Evolutionary conservation across 2,888 invertebrate genomes (phyloP), one percentile per base, ranked within the genome.

Genomic region (Oscheius sp.): DNA sequence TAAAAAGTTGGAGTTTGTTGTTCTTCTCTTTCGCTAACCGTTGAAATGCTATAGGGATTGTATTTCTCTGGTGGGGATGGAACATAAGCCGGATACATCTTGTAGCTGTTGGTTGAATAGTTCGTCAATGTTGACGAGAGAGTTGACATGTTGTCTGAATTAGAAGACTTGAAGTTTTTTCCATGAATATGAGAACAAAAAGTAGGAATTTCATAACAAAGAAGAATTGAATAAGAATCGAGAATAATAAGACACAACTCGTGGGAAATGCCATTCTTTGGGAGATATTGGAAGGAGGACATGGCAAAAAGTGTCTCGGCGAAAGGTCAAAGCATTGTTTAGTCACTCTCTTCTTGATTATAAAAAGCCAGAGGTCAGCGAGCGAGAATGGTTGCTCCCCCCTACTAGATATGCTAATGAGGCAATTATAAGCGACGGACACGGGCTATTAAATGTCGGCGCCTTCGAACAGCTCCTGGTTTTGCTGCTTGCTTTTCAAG

Each of bases 371-470:
- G 27, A 27, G 52, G 52, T 52, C 52, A 52, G 52, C 52, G 27
- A 27, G n/a, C 25, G 52, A 52, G 52, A 52, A 52, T 25, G 52
- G 52, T 25, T 25, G 25, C 23, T 20, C 52, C 15, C 57, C 23
- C 17, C 31, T 23, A 33, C 34, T 55, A 31, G 55, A n/a, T 55
- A 57, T 37, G 57, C 25, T 57, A 37, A 57, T 57, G 34, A 57
- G 57, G 57, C 57, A 57, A 57, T 57, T 57, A 57, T 57, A 37
- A 37, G 34, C 20, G 57, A 57, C 39, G 37, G 4, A 25, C 37
- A 37, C 39, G 25, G 52, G 25, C 52, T 52, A 52, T 52, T 27
- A 10, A 52, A 52, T 52, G 29, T 27, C 52, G 27, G 42, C 42
- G 42, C 12, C 42, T 42, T 42, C 4, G 25, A 52, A 42, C n/a